Evolutionary conservation across 1,140 invertebrate genomes (phyloP).

Genomic region (Helicoverpa zea): DNA sequence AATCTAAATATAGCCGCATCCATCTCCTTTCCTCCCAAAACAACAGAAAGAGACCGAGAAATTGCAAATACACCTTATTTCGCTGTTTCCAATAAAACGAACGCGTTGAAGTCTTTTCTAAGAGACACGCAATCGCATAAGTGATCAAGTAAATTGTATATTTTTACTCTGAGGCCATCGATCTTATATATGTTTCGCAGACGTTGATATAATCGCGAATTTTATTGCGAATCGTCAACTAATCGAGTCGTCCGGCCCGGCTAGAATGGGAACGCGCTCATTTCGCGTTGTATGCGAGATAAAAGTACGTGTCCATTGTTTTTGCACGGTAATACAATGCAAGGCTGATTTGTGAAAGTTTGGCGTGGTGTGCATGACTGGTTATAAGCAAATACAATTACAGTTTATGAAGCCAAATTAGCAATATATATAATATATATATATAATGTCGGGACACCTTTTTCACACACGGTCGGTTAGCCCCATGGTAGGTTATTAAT

Average conservation of each 20-base stretch:
- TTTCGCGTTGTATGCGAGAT: conserved; percentile 68
- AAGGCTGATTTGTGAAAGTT: conserved; percentile 37
- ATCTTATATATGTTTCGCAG: conserved; percentile 35
- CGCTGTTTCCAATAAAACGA: conserved; percentile 16
- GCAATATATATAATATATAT: too few relatives aligned
- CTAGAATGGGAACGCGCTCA: conserved; percentile 69
- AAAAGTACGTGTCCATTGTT: conserved; percentile 63
- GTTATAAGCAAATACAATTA: too few relatives aligned
- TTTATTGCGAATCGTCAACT: conserved; percentile 56
- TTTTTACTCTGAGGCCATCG: conserved; percentile 3
- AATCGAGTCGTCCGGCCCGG: conserved; percentile 55
- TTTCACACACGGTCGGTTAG: too few relatives aligned
- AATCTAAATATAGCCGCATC: background rate
- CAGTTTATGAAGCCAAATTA: too few relatives aligned
- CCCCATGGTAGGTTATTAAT: too few relatives aligned
- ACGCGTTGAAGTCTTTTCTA: conserved; percentile 62
- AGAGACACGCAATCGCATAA: conserved; percentile 9
- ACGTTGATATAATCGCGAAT: conserved; percentile 43
- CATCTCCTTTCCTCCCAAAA: background rate
- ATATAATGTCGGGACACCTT: too few relatives aligned
- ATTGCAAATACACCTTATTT: background rate
- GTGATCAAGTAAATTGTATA: conserved; percentile 8
- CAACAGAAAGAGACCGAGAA: background rate
- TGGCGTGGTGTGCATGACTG: too few relatives aligned
- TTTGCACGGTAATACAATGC: background rate